Evolutionary conservation across 2,113 vertebrate genomes (phyloP), one percentile per base, ranked within the genome.

Genomic region (Paramisgurnus dabryanus): DNA sequence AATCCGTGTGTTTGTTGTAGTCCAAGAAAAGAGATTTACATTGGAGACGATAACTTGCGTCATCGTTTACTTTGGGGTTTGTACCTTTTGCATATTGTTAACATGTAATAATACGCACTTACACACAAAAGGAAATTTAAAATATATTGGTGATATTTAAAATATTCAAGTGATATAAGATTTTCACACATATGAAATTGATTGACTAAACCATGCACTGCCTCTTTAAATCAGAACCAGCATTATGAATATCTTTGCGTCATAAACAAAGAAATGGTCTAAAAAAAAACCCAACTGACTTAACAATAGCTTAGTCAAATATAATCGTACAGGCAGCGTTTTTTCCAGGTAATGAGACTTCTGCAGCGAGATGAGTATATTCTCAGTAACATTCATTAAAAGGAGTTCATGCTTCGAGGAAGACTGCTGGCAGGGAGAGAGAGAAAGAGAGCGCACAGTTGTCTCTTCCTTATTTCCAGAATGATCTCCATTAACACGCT

Each of bases 361-460:
- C 18, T 57, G 22, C 49, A 67, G 65, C 61, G 13, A 61, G 67
- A 39, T 50, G 8, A 9, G 60, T 22, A 61, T 39, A 61, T 83
- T 71, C 41, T 72, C 65, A 66, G 64, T 70, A 70, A 85, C 60
- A 70, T 27, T 53, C 22, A 69, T 40, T 74, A 73, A 11, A 11
- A 58, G 8, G 13, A 18, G 53, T 34, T 5, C 70, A 41, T 67
- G 12, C 64, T 67, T 80, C 47, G 17, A 76, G 55, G 58, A 71
- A 67, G 8, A 8, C 60, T 72, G 12, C 65, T 22, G 50, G 22
- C 11, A 34, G 39, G 8, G 17, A 11, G 27, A 71, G 17, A 71
- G 63, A 70, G 39, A 74, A 6, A n/a, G 63, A 39, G 22, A 58
- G n/a, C n/a, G n/a, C n/a, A n/a, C n/a, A 6, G 10, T 7, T 40